Evolutionary conservation across 2,113 vertebrate genomes (phyloP).

Genomic region (Periophthalmodon schlosseri): DNA sequence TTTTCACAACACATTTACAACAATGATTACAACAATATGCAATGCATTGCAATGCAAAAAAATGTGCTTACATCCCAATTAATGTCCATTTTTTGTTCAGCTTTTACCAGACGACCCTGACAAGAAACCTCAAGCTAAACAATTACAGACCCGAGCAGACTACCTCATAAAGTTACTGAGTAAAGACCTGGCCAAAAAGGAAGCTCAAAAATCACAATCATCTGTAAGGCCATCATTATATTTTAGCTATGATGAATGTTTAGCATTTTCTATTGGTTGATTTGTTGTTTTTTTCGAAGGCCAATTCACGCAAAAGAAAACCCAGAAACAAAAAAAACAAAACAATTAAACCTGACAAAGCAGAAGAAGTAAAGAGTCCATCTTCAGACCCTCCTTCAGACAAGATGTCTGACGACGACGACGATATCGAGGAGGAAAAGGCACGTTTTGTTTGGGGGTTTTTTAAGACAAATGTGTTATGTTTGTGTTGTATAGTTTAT

Average conservation of each 20-base stretch:
- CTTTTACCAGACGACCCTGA: constrained; percentile 98
- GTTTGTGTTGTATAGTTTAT: neutral
- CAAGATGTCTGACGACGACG: constrained; percentile 89
- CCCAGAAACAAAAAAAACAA: constrained; percentile 90
- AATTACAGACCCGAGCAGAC: constrained; percentile 96
- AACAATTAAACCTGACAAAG: constrained; percentile 81
- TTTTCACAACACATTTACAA: neutral
- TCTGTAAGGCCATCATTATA: constrained; percentile 74
- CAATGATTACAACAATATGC: neutral
- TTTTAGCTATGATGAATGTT: neutral
- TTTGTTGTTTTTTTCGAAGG: constrained; percentile 67
- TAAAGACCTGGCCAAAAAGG: constrained; percentile 93
- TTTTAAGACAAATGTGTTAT: neutral
- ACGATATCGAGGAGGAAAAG: constrained; percentile 78
- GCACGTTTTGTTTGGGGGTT: constrained; percentile 35
- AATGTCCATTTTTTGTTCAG: constrained; percentile 64
- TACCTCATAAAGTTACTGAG: constrained; percentile 99
- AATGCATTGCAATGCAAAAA: neutral
- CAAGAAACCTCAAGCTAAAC: constrained; percentile 98
- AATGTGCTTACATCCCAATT: neutral
- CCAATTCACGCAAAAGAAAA: constrained; percentile 90
- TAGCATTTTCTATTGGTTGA: neutral
- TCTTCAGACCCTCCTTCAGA: constrained; percentile 89
- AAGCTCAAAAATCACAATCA: constrained; percentile 90
- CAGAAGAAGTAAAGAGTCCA: constrained; percentile 90